Conservation (phyloP, 2,113 vertebrate species). For the Scomber colias region DNA sequence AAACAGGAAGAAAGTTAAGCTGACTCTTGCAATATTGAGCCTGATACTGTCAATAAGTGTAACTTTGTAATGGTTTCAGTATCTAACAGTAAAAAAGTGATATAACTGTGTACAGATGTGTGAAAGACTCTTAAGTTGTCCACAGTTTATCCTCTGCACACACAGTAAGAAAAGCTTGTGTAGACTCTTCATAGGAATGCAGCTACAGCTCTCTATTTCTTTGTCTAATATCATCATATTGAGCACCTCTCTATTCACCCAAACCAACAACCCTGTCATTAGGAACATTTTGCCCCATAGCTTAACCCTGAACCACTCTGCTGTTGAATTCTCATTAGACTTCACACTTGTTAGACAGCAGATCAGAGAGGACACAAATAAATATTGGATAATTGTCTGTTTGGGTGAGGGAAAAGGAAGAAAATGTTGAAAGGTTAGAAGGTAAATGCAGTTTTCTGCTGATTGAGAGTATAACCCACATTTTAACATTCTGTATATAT, state of each 20-base stretch:
- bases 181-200: too few relatives aligned
- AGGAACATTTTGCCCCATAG: background rate
- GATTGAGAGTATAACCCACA: background rate
- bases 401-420: too few relatives aligned
- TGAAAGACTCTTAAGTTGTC: background rate
- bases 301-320: background rate
- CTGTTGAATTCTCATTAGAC: background rate
- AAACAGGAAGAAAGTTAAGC: too few relatives aligned
- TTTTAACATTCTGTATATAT: background rate
- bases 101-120: background rate
- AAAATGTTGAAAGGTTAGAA: too few relatives aligned
- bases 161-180: background rate
- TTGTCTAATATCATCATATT: background rate
- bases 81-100: background rate
- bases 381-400: too few relatives aligned
- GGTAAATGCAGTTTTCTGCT: background rate
- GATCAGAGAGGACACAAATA: too few relatives aligned
- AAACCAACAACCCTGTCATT: too few relatives aligned
- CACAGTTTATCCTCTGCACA: background rate
- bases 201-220: too few relatives aligned
- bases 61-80: background rate
- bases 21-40: background rate
- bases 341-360: too few relatives aligned
- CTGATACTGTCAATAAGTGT: background rate
- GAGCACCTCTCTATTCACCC: background rate